Base-by-base conservation (phyloP, 2,797 vertebrate genomes). In the Notolepis coatsorum region DNA sequence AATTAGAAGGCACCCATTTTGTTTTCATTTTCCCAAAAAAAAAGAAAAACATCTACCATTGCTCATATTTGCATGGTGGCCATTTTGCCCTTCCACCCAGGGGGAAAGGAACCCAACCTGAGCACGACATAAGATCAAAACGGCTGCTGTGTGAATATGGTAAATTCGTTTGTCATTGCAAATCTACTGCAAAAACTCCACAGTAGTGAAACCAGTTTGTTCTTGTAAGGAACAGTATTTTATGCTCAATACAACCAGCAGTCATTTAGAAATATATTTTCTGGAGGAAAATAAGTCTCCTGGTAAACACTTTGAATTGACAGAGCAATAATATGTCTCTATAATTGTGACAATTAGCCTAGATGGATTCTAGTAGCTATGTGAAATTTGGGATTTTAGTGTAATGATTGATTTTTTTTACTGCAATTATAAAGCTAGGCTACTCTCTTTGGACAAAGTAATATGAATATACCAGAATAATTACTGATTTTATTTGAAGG, bases 291-390 rank as follows among this genome's bases (percentile, higher is more conserved):
- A 42, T 37, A 62, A 30, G 43, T 15, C 2, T 28, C 35, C 33
- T 61, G 59, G 49, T 15, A 70, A 62, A 71, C 15, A 42, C 15
- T 65, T 71, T 66, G 43, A 69, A 59, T 62, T 46, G 45, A n/a
- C 57, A 43, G 57, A 71, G 61, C 70, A 69, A 65, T 80, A 65
- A 69, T 61, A 53, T 2, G n/a, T n/a, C 70, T 65, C 51, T 54
- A 37, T 27, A 67, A 18, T 57, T 12, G 46, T 69, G 17, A 61
- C 33, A 65, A 60, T 72, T 41, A 7, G 30, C 9, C 20, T 8
- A 31, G 30, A 55, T 61, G 24, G 55, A 62, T 37, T 51, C 25
- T n/a, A 46, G 53, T 61, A 3, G 27, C 28, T 38, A 66, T 23
- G 35, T 37, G 27, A 12, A 43, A 28, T 65, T 23, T 7, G 45